Conservation (phyloP, 2,888 invertebrate species). For the Schrankia costaestrigalis region DNA sequence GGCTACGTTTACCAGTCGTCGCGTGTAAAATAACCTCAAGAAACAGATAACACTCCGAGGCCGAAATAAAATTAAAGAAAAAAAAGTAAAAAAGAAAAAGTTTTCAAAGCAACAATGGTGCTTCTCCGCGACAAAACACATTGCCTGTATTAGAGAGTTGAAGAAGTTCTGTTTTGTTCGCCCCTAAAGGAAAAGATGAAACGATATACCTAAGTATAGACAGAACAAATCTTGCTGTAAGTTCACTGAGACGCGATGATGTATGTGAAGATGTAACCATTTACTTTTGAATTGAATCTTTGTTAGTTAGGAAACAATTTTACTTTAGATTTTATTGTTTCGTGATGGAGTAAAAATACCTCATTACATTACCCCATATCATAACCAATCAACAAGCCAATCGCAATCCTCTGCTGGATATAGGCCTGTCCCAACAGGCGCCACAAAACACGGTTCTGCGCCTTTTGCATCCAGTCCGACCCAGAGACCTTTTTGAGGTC, state of each 20-base stretch:
- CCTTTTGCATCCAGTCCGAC: no score
- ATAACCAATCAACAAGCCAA: no score
- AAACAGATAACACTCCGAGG: conserved; percentile 49
- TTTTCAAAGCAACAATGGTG: conserved; percentile 65
- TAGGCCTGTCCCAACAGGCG: no score
- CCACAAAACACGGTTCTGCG: no score
- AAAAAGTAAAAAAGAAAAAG: conserved; percentile 58
- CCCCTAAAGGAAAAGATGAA: conserved; percentile 32
- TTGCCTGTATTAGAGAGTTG: conserved; percentile 48
- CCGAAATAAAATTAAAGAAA: conserved; percentile 72
- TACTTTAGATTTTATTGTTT: no score
- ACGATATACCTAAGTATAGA: conserved; percentile 28
- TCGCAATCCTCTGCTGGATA: no score
- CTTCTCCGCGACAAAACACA: conserved; percentile 73
- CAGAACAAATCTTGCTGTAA: conserved; percentile 37
- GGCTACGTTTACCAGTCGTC: conserved; percentile 35
- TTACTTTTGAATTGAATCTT: conserved; percentile 19
- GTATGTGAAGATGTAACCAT: conserved; percentile 12
- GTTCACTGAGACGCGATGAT: conserved; percentile 11
- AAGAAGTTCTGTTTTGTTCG: conserved; percentile 34
- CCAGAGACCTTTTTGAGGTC: no score
- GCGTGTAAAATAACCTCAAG: conserved; percentile 36
- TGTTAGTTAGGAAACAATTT: conserved; percentile 5
- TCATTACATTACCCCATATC: no score
- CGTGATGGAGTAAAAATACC: no score